Base-by-base conservation (phyloP, 2,888 invertebrate species). In the Ochropleura plecta region DNA sequence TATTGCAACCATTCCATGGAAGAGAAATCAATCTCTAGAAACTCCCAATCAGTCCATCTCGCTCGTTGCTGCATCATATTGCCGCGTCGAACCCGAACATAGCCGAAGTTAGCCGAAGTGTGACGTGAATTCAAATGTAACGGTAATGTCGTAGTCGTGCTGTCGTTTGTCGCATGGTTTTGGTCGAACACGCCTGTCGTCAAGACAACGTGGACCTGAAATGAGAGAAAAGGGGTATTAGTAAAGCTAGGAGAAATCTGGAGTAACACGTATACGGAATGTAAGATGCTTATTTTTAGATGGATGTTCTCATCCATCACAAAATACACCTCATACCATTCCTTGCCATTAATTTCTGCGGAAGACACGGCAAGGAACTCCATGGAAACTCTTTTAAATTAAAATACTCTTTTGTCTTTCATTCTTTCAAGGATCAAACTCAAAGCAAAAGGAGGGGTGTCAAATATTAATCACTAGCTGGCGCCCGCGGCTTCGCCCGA, bases 121-220 rank as follows among this genome's bases (percentile, higher is more conserved):
- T 81, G 75, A 64, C 64, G 66, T 81, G 64, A 73, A 81, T 83
- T 83, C 74, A 87, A 86, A 83, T 79, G 74, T 86, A 86, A 81
- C 78, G 65, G 77, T 79, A 30, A 65, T 78, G 65, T 82, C 77
- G 82, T 65, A 55, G 76, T 85, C 76, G 82, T 81, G 66, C 71
- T 80, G 70, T 86, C 82, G 86, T 82, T 85, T 84, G 81, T 85
- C 75, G 81, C 72, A 73, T 62, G 72, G 74, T 67, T 87, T 81
- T 85, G 91, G 90, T 92, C 89, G 60, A 85, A 81, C 79, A 82
- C 86, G 85, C 85, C 87, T 90, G 91, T 91, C 92, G 67, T 72
- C 40, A 70, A 76, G 91, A 92, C 91, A 91, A 85, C 87, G 88
- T 83, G 89, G 92, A 92, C 91, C 92, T 92, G 91, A 3, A 92